A percentile compares a stretch with the other conserved stretches of the same genome.
Conservation (phyloP, 2,888 invertebrate species). For the Leucania comma region DNA sequence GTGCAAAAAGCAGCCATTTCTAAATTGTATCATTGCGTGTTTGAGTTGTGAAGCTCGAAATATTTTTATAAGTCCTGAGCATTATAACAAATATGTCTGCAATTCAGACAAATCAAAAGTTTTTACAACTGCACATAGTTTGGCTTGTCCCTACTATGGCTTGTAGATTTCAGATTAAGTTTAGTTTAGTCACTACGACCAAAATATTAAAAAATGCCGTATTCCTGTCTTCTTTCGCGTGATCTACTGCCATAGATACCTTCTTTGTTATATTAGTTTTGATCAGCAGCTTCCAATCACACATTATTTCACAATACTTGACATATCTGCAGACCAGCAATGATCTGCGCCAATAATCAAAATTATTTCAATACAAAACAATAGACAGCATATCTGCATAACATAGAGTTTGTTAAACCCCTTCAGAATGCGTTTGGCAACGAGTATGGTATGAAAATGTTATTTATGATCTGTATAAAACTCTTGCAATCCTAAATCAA, state of each 20-base stretch:
- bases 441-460: conserved; percentile 24
- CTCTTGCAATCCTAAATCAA: conserved; percentile 6
- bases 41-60: conserved; percentile 31
- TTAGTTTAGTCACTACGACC: background rate
- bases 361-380: background rate
- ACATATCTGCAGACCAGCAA: background rate
- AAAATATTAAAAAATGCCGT: conserved; percentile 9
- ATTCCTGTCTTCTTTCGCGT: background rate
- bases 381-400: background rate
- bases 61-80: conserved; percentile 27
- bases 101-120: conserved; percentile 7
- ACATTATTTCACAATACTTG: background rate
- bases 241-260: background rate
- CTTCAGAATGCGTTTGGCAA: conserved; percentile 40
- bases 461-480: conserved; percentile 30
- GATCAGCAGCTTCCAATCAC: background rate
- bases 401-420: conserved; percentile 28
- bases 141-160: background rate
- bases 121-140: background rate
- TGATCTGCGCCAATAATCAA: background rate
- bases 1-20: conserved; percentile 37
- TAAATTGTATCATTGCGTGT: conserved; percentile 47
- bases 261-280: background rate
- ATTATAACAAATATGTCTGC: conserved; percentile 21
- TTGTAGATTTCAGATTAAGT: background rate